These are phyloP conservation scores for Vollenhovia emeryi DNA, from an alignment of 1,140 invertebrate genomes.

Conservation along the genomic window DNA sequence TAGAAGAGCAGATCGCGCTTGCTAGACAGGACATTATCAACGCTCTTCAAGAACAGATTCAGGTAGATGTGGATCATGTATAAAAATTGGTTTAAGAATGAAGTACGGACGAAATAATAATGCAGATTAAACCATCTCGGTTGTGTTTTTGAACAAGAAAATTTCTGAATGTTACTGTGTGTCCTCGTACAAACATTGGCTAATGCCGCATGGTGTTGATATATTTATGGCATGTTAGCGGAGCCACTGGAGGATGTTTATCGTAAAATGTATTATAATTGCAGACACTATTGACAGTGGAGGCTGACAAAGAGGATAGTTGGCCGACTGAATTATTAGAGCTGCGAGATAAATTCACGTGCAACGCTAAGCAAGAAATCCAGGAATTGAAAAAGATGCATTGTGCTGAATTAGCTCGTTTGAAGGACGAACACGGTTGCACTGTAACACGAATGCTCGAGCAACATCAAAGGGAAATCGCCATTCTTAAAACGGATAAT, in stretches of 20 bases:
- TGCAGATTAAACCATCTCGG: neutral
- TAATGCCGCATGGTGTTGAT: neutral
- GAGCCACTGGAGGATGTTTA: constrained; percentile 26
- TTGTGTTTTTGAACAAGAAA: neutral
- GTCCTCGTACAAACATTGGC: neutral
- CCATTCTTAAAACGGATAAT: constrained; percentile 56
- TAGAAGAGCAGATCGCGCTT: constrained; percentile 87
- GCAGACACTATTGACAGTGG: constrained; percentile 88
- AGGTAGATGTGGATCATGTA: constrained; percentile 83
- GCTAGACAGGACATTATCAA: constrained; percentile 87
- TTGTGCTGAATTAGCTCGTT: constrained; percentile 82
- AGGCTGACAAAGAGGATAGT: constrained; percentile 87
- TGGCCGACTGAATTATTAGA: constrained; percentile 90
- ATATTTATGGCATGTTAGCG: neutral
- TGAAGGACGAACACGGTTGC: constrained; percentile 87
- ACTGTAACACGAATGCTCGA: constrained; percentile 79
- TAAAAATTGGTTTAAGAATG: constrained; percentile 21
- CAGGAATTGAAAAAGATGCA: constrained; percentile 80
- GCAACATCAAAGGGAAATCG: constrained; percentile 76
- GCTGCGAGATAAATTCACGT: constrained; percentile 89
- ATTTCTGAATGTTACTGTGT: constrained; percentile 10
- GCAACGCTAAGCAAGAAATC: constrained; percentile 86
- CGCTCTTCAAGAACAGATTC: constrained; percentile 87
- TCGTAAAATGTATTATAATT: constrained; percentile 45
- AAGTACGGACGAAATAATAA: constrained; percentile 14